Base-by-base conservation (phyloP, 2,113 vertebrate genomes). In the Nyctereutes procyonoides region DNA sequence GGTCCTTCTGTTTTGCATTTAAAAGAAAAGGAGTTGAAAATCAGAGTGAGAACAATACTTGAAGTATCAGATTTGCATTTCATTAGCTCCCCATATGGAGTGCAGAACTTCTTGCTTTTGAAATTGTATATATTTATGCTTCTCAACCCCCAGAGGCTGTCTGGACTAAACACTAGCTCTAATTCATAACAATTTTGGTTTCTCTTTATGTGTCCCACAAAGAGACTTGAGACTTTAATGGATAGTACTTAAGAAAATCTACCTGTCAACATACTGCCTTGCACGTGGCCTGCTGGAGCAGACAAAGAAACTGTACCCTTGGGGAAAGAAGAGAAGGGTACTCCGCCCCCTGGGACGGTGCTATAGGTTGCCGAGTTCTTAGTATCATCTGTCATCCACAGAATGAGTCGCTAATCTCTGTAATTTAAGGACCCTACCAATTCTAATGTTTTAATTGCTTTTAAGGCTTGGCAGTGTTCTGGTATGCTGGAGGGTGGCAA, bases 121-220 rank as follows among this genome's bases (percentile, higher is more conserved):
- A 98, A 97, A 97, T 87, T 97, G 95, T 97, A 97, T 98, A 97
- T 96, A 97, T 98, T 97, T 98, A 97, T 96, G 96, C 74, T 98
- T 38, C 65, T 96, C 43, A 96, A 85, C 28, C 65, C 93, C 79
- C 80, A 93, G 86, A 93, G 96, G 98, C 97, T 92, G 90, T 96
- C 93, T 97, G 97, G 84, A 97, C 88, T 91, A 95, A 96, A 97
- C 84, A 89, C 86, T 43, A 87, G 89, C 62, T 80, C 80, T 97
- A 97, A 96, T 74, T 93, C 94, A 74, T 86, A 96, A 95, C 93
- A 96, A 95, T 96, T 93, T 96, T 82, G 53, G 73, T 90, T 97
- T 95, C 85, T 96, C 67, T 96, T 95, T 90, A 93, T 94, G 96
- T 86, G 87, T 73, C 56, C 76, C 93, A 91, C 85, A 97, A 90